Evolutionary conservation across 2,797 vertebrate species (phyloP).

Genomic region (Acrossocheilus wenchowensis): DNA sequence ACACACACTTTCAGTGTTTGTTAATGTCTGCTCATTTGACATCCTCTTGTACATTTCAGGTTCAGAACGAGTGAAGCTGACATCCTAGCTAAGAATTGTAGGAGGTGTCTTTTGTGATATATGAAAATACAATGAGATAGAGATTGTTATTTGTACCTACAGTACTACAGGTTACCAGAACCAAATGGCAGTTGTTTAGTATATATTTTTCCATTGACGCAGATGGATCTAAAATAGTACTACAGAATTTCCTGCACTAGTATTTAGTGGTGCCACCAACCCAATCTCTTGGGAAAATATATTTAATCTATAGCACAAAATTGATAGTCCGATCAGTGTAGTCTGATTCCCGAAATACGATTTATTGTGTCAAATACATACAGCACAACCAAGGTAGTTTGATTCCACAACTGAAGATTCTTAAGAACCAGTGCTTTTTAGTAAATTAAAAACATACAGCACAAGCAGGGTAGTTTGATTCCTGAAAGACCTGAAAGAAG

Average conservation of each 20-base stretch:
- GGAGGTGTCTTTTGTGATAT: conserved; percentile 2
- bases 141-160: conserved; percentile 4
- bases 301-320: background rate
- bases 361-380: background rate
- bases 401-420: background rate
- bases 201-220: background rate
- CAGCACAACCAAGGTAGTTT: background rate
- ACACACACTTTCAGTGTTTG: conserved; percentile 27
- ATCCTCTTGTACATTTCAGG: conserved; percentile 35
- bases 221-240: no score
- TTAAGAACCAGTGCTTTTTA: background rate
- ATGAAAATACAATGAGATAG: background rate
- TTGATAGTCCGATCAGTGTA: background rate
- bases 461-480: no score
- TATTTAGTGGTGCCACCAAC: background rate
- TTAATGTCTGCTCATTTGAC: conserved; percentile 40
- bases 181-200: background rate
- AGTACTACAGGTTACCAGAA: background rate
- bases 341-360: background rate
- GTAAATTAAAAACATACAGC: background rate
- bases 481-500: no score
- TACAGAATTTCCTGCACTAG: background rate
- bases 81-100: conserved; percentile 11
- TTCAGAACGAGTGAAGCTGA: conserved; percentile 36
- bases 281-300: background rate